Base-by-base conservation (phyloP, 2,797 vertebrate genomes). In the Pachyuromys duprasi region DNA sequence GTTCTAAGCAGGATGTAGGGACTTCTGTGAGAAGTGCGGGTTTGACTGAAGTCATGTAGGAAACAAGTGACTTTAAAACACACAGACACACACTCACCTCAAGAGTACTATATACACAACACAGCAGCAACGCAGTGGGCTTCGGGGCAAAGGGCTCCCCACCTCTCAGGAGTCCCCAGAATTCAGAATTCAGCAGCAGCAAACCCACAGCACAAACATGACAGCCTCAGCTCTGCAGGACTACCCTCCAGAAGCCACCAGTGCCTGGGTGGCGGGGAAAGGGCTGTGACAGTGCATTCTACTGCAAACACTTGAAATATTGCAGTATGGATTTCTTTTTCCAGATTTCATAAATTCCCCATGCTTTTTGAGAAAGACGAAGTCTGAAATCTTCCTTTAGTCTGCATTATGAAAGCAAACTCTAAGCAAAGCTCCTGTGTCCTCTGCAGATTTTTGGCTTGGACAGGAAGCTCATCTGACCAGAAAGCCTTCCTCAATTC, bases 151-250 rank as follows among this genome's bases (percentile, higher is more conserved):
- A 86, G 86, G 91, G 84, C 79, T 87, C 90, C 93, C 91, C 72
- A 81, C 76, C 81, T 74, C 45, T 53, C 1, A 31, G 53, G 36
- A 36, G 83, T 78, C 91, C 91, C 81, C 3, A 57, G 20, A 75
- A 74, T 26, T 28, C 74, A 15, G 65, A 95, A 91, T 20, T 97
- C 98, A 98, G 98, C 97, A 98, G 98, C 97, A 98, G 6, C 28
- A 97, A 94, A 94, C 94, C 96, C 93, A 95, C 65, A 97, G 97
- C 81, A 76, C 96, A 98, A 55, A 87, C 1, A 1, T 76, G 67
- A 96, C 63, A 42, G 96, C 78, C 9, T 97, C 84, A 76, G 95
- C 98, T 98, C 8, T 80, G 57, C 78, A 1, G 7, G n/a, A 14
- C 92, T 33, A 26, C 70, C 93, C 78, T 5, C 31, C 2, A 36